These are phyloP conservation scores for Aplodontia rufa DNA, from an alignment of 2,113 vertebrate genomes.

Conservation along the genomic window DNA sequence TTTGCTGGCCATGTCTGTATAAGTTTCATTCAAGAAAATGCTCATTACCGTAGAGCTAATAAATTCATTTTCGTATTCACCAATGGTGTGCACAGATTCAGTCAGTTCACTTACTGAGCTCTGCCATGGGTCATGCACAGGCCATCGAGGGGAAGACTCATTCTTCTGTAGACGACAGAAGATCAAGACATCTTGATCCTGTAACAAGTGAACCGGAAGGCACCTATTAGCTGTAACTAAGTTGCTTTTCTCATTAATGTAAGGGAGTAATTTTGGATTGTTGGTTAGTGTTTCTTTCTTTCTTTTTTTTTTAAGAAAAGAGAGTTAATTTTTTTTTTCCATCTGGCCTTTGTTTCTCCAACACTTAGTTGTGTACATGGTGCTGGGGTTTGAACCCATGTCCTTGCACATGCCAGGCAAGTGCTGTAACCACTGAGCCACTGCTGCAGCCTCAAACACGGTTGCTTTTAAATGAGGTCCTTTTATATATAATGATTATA, in stretches of 20 bases:
- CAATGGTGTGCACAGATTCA: neutral
- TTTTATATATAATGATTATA: neutral
- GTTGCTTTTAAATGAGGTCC: neutral
- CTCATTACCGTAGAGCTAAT: neutral
- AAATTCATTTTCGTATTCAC: neutral
- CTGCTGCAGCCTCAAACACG: no score
- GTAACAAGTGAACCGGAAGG: neutral
- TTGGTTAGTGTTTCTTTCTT: no score
- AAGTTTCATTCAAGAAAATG: neutral
- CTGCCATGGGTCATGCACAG: neutral
- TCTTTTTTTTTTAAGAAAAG: no score
- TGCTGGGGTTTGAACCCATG: no score
- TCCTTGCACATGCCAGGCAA: no score
- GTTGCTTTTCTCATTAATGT: neutral
- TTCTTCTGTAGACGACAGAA: neutral
- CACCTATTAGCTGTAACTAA: neutral
- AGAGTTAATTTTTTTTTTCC: no score
- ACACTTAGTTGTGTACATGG: no score
- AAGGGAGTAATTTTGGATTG: neutral
- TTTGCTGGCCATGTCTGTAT: neutral
- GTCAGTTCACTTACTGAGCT: neutral
- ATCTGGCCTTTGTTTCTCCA: no score
- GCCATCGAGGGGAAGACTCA: neutral
- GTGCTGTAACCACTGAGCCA: no score
- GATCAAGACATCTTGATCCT: neutral